Conservation (phyloP, 1,140 invertebrate genomes). For the Proales similis region DNA sequence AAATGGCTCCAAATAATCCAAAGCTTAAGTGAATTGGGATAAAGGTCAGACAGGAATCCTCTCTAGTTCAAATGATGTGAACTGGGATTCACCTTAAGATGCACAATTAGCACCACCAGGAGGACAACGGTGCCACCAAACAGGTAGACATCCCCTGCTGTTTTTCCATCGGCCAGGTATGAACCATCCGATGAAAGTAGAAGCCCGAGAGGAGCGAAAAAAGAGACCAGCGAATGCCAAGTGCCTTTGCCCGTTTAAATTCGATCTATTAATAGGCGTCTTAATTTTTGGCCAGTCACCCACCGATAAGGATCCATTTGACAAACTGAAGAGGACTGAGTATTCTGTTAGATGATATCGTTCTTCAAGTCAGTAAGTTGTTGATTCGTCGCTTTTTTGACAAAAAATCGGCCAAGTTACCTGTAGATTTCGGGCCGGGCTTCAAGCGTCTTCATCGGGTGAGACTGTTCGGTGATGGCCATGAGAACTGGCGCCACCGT, state of each 20-base stretch:
- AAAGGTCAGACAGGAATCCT: too few relatives aligned
- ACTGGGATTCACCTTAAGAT: not conserved
- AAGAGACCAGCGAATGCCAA: conserved; percentile 30
- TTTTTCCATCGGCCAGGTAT: not conserved
- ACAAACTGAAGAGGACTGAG: conserved; percentile 24
- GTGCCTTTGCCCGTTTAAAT: too few relatives aligned
- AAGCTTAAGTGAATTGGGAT: conserved; percentile 9
- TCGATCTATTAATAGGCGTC: too few relatives aligned
- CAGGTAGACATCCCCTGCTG: conserved; percentile 9
- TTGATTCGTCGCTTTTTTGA: not conserved
- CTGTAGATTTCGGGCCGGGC: conserved; percentile 10
- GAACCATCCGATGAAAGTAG: not conserved
- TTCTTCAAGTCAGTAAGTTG: conserved; percentile 4
- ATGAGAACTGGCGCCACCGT: conserved; percentile 48
- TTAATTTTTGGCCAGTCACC: too few relatives aligned
- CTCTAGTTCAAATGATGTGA: not conserved
- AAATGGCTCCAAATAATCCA: conserved; percentile 22
- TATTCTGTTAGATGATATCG: conserved; percentile 8
- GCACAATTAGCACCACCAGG: not conserved
- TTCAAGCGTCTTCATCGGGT: conserved; percentile 53
- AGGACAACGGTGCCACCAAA: conserved; percentile 5
- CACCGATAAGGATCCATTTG: conserved; percentile 23
- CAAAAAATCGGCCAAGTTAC: not conserved
- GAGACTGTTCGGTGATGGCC: conserved; percentile 81
- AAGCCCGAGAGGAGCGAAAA: conserved; percentile 1